phyloP scores from a whole-genome alignment of 2,888 invertebrate genomes.

The Rugalucina vietnamica region DNA sequence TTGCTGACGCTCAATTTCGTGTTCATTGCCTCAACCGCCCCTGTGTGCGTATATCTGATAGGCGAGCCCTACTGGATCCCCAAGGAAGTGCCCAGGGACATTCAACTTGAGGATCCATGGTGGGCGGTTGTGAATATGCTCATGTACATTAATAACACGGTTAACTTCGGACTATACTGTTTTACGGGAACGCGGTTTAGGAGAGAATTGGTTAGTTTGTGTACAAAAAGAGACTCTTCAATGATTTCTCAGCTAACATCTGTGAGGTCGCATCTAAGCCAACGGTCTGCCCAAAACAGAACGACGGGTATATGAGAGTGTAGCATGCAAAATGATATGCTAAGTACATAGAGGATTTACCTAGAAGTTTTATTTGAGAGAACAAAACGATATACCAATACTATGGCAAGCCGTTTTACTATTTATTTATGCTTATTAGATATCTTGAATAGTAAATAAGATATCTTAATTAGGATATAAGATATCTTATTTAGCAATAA shows the following conservation, averaged over 20 bases:
- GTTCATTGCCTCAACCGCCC: conserved; percentile 60
- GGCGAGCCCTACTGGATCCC: conserved; percentile 36
- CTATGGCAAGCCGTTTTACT: too few species aligned
- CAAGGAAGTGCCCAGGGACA: background rate
- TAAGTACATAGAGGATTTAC: too few species aligned
- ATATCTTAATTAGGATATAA: too few species aligned
- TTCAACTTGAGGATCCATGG: conserved; percentile 18
- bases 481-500: too few species aligned
- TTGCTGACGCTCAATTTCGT: conserved; percentile 61
- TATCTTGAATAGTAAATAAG: too few species aligned
- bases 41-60: conserved; percentile 62
- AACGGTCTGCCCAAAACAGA: background rate
- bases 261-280: background rate
- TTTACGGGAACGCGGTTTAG: conserved; percentile 67
- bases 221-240: background rate
- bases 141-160: conserved; percentile 67
- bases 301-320: background rate
- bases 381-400: too few species aligned
- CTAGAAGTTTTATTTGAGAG: too few species aligned
- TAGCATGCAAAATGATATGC: too few species aligned
- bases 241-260: background rate
- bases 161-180: conserved; percentile 68
- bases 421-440: too few species aligned
- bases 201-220: conserved; percentile 39
- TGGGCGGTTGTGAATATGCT: conserved; percentile 62